phyloP scores from a whole-genome alignment of 1,140 invertebrate species.

The Adelges cooleyi region DNA sequence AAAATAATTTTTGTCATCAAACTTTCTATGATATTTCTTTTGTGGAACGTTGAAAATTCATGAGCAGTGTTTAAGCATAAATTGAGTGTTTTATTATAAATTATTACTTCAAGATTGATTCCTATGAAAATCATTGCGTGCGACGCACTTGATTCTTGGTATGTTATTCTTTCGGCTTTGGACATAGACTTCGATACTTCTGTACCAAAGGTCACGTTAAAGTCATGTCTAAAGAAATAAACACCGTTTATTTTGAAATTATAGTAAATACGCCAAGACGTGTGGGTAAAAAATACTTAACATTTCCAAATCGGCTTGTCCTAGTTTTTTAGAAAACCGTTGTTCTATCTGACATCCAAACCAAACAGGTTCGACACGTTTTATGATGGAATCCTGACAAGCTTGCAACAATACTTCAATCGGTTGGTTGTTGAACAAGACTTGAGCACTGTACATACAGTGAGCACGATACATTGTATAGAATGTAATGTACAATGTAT shows the following conservation, averaged over 20 bases:
- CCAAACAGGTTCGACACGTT: slow-evolving; percentile 74
- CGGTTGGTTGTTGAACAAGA: slow-evolving; percentile 79
- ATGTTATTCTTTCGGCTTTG: slow-evolving; percentile 71
- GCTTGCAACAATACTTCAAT: slow-evolving; percentile 60
- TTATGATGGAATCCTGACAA: slow-evolving; percentile 57
- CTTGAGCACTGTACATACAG: no score
- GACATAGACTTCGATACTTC: slow-evolving; percentile 59
- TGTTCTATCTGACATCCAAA: slow-evolving; percentile 88
- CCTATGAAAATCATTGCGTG: slow-evolving; percentile 86
- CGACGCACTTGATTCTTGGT: slow-evolving; percentile 76
- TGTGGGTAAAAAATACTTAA: slow-evolving; percentile 47
- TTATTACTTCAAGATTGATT: slow-evolving; percentile 63
- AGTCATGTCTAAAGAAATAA: slow-evolving; percentile 55
- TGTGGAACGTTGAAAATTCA: no score
- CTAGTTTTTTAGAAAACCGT: slow-evolving; percentile 60
- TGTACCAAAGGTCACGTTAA: slow-evolving; percentile 65
- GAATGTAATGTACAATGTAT: no score
- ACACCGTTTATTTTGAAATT: background rate
- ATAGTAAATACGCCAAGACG: background rate
- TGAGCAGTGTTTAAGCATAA: no score
- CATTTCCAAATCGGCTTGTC: slow-evolving; percentile 64
- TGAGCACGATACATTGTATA: no score
- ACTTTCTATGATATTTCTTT: no score
- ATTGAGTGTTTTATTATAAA: no score
- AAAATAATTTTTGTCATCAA: no score